A percentile compares a stretch with the other conserved stretches of the same genome.
phyloP scores from a whole-genome alignment of 2,888 invertebrate species.

The Agrotis segetum region DNA sequence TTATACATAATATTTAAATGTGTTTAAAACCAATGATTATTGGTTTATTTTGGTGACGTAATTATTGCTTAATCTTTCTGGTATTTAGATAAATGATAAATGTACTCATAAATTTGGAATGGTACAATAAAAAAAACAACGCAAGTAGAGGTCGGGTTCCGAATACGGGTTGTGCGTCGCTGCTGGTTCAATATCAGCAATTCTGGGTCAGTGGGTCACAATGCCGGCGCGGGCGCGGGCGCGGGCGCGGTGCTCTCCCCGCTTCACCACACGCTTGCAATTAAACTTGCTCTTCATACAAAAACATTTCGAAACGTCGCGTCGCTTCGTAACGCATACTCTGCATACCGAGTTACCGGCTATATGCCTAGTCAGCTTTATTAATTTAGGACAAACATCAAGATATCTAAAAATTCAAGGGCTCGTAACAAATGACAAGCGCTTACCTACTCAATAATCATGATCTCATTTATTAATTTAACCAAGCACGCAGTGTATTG shows the following conservation, averaged over 20 bases:
- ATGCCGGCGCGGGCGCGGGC: constrained; percentile 74
- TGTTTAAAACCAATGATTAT: not conserved
- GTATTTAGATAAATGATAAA: constrained; percentile 32
- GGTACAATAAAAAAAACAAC: constrained; percentile 72
- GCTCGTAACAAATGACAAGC: constrained; percentile 33
- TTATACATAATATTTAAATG: too few relatives aligned
- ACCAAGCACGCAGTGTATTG: constrained; percentile 49
- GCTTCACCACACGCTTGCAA: constrained; percentile 77
- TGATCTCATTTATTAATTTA: constrained; percentile 43
- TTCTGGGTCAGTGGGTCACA: constrained; percentile 90
- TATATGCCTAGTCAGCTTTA: constrained; percentile 44
- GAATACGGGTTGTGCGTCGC: constrained; percentile 85
- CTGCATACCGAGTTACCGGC: constrained; percentile 39
- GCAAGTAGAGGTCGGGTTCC: constrained; percentile 87
- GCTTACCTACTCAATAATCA: constrained; percentile 42
- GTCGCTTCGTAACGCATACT: constrained; percentile 62
- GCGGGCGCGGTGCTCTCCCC: constrained; percentile 72
- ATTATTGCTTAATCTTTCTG: constrained; percentile 18
- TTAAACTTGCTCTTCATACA: constrained; percentile 82
- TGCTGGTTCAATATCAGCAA: constrained; percentile 89
- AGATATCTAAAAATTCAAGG: constrained; percentile 48
- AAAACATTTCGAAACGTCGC: constrained; percentile 72
- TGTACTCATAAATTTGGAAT: constrained; percentile 37
- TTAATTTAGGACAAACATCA: constrained; percentile 55
- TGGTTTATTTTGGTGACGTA: constrained; percentile 15